Evolutionary conservation across 2,888 invertebrate genomes (phyloP), one percentile per base, ranked within the genome.

Genomic region (Cloeon dipterum): DNA sequence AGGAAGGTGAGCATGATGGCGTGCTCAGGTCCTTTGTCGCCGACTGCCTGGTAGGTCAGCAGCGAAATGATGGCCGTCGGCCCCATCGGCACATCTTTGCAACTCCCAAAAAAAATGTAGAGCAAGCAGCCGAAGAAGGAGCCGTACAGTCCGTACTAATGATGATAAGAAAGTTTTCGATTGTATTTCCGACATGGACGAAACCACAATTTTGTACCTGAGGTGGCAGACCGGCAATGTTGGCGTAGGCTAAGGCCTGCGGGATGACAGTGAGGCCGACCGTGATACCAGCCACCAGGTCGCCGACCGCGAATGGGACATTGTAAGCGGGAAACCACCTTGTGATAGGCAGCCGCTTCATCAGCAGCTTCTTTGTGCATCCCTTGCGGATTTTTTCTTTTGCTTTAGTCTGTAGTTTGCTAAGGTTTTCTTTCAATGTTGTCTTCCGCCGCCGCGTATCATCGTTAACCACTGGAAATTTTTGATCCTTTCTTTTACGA

Each of bases 201-300:
- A n/a, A n/a, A n/a, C n/a, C n/a, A n/a, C 8, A 23, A 20, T 5
- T 35, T 52, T 54, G 51, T 52, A 70, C 70, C 52, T 72, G 62
- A 20, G 76, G 66, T 37, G 79, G 76, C 42, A 82, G 59, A 16
- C 78, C 77, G 34, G 81, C 81, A 42, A 81, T 74, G 52, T 72
- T 76, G 20, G 78, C 67, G 56, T 82, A 82, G 10, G 82, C 82
- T 41, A 82, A 60, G 11, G 79, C 78, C 59, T 89, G 89, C 11
- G 89, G 91, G 47, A 93, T 86, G 39, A 91, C 86, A 1, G 89
- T 91, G 40, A 91, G 66, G 0, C 88, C 91, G 11, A 91, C 89
- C 2, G 89, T 88, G 40, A 91, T 59, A 38, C 89, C 89, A 4
- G 91, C 89, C 42, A 93, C 78, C 32, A 86, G 54, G 61, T 93